Evolutionary conservation across 2,888 invertebrate species (phyloP), one percentile per base, ranked within the genome.

Genomic region (Drosophila acutilabella): DNA sequence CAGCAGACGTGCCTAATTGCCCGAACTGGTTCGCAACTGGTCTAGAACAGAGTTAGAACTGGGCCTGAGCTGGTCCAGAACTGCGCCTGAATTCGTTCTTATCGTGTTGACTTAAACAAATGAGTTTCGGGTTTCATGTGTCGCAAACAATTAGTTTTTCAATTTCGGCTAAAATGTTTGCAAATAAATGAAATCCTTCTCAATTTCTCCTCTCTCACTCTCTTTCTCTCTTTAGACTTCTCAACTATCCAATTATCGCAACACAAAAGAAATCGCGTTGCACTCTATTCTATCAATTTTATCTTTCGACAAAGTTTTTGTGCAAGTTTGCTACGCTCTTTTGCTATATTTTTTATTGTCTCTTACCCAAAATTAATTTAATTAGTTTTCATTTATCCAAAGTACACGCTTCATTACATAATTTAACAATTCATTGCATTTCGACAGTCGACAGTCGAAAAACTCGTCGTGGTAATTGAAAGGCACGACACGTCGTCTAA

Each of bases 351-450:
- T 0, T 38, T 57, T 53, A 50, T 16, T 14, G 10, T 16, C 58
- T 53, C 42, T 41, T 30, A 26, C 20, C 65, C 41, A 51, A 62
- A 78, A 64, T 74, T 71, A 78, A 80, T 80, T 80, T 80, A 80
- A 80, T 80, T 80, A 78, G 81, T 78, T 80, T 81, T 80, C 79
- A 80, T 78, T 80, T 80, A 81, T 80, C 81, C 81, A 71, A 74
- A 78, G 81, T 71, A 80, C 78, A 80, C 79, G 79, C 71, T 80
- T 80, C 79, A 80, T 80, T 80, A 80, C 81, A 80, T 80, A 80
- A 81, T 80, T 80, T 81, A 80, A 80, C 79, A 81, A 80, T 81
- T 78, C 81, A 80, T 81, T 80, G 71, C 74, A 78, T 72, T 80
- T 74, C 78, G 69, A 71, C 79, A 61, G 61, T 74, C 78, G 69